A percentile compares a stretch with the other conserved stretches of the same genome.
Conservation (phyloP, 2,113 vertebrate genomes). For the Malaclemys terrapin region DNA sequence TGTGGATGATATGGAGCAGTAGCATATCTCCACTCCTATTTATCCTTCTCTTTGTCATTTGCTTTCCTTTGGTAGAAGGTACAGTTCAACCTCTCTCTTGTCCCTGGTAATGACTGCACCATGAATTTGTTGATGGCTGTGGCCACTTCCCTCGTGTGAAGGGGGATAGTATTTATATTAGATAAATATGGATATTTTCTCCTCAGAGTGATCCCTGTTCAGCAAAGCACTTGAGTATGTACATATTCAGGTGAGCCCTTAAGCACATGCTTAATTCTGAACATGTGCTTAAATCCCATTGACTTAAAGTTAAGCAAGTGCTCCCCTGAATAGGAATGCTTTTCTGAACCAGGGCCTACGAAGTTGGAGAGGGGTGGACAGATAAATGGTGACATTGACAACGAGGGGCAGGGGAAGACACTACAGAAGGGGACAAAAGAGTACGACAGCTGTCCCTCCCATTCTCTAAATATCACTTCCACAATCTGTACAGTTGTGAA, state of each 20-base stretch:
- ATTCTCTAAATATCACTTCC: neutral
- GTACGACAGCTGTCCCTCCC: neutral
- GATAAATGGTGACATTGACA: neutral
- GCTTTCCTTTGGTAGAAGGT: neutral
- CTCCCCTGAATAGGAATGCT: neutral
- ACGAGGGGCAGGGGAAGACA: neutral
- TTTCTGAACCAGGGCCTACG: neutral
- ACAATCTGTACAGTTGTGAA: neutral
- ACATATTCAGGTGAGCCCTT: neutral
- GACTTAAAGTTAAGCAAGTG: neutral
- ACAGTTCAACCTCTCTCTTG: neutral
- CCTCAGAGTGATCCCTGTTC: neutral
- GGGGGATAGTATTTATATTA: neutral
- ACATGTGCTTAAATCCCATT: neutral
- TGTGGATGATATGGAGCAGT: neutral
- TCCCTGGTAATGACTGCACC: neutral
- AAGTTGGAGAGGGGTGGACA: neutral
- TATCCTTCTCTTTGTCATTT: neutral
- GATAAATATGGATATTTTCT: neutral
- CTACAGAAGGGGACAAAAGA: conserved; percentile 19
- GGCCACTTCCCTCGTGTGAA: neutral
- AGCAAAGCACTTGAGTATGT: neutral
- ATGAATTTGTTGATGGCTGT: neutral
- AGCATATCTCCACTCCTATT: neutral
- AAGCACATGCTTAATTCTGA: neutral